Percentiles rank a stretch among this genome's conserved stretches.
Evolutionary conservation across 2,113 vertebrate species (phyloP).

Genomic region (Rafetus swinhoei): DNA sequence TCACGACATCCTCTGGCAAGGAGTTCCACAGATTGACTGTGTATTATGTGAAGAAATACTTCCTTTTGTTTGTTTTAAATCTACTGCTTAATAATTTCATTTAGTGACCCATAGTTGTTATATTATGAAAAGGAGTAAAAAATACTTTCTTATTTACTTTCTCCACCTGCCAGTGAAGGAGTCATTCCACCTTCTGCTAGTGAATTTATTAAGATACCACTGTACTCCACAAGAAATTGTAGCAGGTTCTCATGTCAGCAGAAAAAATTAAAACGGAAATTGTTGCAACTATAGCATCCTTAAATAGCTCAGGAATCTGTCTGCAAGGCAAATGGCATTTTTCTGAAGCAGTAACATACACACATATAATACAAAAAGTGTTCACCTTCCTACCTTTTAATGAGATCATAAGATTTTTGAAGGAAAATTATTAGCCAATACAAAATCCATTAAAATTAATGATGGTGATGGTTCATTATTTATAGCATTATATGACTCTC

Average conservation of each 20-base stretch:
- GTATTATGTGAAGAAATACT: no score
- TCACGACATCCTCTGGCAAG: no score
- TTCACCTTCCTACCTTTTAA: background rate
- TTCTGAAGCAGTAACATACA: background rate
- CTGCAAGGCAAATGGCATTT: background rate
- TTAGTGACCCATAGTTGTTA: no score
- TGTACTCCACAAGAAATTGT: background rate
- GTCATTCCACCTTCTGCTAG: background rate
- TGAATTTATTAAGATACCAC: background rate
- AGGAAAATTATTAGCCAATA: background rate
- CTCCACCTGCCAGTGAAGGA: background rate
- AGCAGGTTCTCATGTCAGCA: background rate
- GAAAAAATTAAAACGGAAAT: background rate
- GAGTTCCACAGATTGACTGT: no score
- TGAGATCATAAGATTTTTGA: background rate
- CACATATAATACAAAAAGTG: background rate
- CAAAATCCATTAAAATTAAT: background rate
- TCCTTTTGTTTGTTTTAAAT: no score
- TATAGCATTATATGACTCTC: background rate
- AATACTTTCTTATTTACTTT: no score
- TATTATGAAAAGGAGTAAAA: no score
- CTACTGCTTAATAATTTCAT: no score
- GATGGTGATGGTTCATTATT: background rate
- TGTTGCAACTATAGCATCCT: background rate
- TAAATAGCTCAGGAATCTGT: background rate